Evolutionary conservation across 1,140 invertebrate species (phyloP).

Genomic region (Manduca sexta): DNA sequence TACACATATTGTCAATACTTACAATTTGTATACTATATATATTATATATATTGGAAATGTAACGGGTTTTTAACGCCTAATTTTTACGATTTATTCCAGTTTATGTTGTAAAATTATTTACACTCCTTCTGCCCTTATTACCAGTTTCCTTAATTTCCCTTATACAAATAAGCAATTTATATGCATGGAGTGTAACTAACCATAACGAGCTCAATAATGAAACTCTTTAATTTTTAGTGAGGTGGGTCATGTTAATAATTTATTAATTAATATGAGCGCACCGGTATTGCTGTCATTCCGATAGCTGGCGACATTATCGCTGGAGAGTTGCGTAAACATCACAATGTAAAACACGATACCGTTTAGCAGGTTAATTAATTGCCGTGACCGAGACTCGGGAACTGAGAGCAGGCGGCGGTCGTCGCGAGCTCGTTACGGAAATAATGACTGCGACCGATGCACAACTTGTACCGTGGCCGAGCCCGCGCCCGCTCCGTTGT

Average conservation of each 20-base stretch:
- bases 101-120: too few relatives aligned
- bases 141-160: slow-evolving; percentile 22
- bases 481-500: slow-evolving; percentile 17
- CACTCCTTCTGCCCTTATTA: slow-evolving; percentile 5
- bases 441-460: slow-evolving; percentile 56
- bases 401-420: slow-evolving; percentile 32
- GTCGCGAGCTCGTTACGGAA: slow-evolving; percentile 60
- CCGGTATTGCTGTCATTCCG: slow-evolving; percentile 41
- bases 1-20: too few relatives aligned
- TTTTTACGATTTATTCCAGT: too few relatives aligned
- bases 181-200: slow-evolving; percentile 44
- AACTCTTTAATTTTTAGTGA: slow-evolving; percentile 64
- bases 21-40: too few relatives aligned
- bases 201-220: slow-evolving; percentile 58
- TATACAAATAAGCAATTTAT: slow-evolving; percentile 53
- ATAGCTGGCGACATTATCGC: slow-evolving; percentile 62
- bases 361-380: slow-evolving; percentile 72
- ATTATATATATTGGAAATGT: too few relatives aligned
- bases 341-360: slow-evolving; percentile 69
- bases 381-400: slow-evolving; percentile 42
- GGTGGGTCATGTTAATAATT: slow-evolving; percentile 56
- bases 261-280: slow-evolving; percentile 61
- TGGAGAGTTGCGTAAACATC: slow-evolving; percentile 67
- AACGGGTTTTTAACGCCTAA: too few relatives aligned
- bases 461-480: slow-evolving; percentile 23